These are phyloP conservation scores for Coracopsis vasa DNA, from an alignment of 2,113 vertebrate genomes.

Conservation along the genomic window DNA sequence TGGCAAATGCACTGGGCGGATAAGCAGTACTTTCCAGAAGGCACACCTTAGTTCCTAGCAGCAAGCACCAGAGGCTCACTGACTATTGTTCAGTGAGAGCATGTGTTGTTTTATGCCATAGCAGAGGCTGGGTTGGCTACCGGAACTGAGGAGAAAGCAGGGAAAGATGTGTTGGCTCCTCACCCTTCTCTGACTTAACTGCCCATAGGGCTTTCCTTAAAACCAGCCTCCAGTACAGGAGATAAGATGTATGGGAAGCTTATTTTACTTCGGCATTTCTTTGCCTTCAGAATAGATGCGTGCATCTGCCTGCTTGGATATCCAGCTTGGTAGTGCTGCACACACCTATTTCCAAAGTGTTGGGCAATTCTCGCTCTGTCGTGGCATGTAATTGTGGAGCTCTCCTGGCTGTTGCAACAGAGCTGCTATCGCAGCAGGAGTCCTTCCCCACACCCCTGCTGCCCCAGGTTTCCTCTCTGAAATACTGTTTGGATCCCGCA, in stretches of 20 bases:
- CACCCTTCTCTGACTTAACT: slow-evolving; percentile 17
- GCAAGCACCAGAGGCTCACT: not conserved
- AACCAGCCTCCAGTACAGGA: not conserved
- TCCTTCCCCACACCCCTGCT: not conserved
- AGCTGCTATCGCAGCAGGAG: slow-evolving; percentile 40
- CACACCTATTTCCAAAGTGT: slow-evolving; percentile 36
- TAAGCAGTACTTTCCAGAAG: slow-evolving; percentile 40
- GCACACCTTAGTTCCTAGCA: slow-evolving; percentile 31
- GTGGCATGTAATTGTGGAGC: slow-evolving; percentile 13
- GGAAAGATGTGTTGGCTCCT: not conserved
- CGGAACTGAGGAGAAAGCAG: not conserved
- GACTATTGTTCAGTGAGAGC: not conserved
- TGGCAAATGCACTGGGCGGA: not conserved
- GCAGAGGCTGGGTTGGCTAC: not conserved
- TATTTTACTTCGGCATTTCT: not conserved
- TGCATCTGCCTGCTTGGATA: not conserved
- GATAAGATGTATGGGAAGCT: slow-evolving; percentile 3
- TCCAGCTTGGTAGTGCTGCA: not conserved
- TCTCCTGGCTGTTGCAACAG: slow-evolving; percentile 45
- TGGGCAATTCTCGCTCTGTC: slow-evolving; percentile 38
- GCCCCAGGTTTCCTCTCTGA: not conserved
- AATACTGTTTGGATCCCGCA: not conserved
- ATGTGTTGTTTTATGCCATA: not conserved
- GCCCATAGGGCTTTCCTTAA: slow-evolving; percentile 48
- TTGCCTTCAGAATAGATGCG: fast-evolving